phyloP scores from a whole-genome alignment of 2,888 invertebrate species.

The Rotaria sp. region DNA sequence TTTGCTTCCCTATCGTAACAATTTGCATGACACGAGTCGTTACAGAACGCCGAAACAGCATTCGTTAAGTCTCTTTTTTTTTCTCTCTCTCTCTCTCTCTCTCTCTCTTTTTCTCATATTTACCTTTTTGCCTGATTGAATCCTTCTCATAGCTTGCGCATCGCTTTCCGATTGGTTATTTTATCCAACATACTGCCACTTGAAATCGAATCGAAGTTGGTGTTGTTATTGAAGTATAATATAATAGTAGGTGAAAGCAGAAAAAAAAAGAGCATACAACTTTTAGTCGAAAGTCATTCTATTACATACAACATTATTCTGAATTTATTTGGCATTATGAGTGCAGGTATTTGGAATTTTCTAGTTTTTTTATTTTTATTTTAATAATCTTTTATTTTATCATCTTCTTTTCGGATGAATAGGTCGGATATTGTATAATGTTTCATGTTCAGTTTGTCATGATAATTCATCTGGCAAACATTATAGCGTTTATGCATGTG shows the following conservation, averaged over 20 bases:
- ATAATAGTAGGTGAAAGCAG: constrained; percentile 22
- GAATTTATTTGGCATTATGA: not conserved
- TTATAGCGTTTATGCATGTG: constrained; percentile 4
- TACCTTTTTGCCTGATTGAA: constrained; percentile 22
- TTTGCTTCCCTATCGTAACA: not conserved
- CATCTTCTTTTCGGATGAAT: not conserved
- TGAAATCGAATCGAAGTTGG: constrained; percentile 22
- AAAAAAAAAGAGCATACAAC: not conserved
- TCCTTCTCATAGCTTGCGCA: not conserved
- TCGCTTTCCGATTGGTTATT: constrained; percentile 15
- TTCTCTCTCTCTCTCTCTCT: not conserved
- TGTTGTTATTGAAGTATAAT: constrained; percentile 19
- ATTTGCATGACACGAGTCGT: not conserved
- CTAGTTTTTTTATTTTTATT: not conserved
- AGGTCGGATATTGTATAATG: constrained; percentile 25
- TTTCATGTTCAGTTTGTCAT: constrained; percentile 20
- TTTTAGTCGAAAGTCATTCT: constrained; percentile 15
- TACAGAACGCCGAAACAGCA: not conserved
- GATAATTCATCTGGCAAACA: constrained; percentile 26
- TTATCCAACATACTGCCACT: not conserved
- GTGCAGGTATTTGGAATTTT: not conserved
- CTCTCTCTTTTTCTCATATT: not conserved
- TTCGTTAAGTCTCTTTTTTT: not conserved
- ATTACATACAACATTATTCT: not conserved
- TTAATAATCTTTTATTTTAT: not conserved